Percentiles rank a stretch among this genome's conserved stretches.
Evolutionary conservation across 2,797 vertebrate species (phyloP).

Genomic region (Hemitrygon akajei): DNA sequence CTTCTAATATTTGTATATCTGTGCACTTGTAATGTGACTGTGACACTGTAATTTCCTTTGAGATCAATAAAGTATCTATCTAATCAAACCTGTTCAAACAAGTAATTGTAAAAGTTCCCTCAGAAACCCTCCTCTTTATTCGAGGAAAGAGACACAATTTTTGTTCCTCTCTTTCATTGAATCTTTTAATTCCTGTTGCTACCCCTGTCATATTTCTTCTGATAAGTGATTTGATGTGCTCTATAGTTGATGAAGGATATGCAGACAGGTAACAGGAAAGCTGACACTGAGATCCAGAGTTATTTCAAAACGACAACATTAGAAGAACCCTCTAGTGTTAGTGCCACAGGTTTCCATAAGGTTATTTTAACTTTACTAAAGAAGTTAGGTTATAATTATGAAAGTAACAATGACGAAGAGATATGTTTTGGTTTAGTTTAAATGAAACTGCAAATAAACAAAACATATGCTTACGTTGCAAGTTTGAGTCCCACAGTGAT

Average conservation of each 20-base stretch:
- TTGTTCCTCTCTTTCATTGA: neutral
- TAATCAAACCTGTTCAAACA: neutral
- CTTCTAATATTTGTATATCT: too few species aligned
- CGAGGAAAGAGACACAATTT: neutral
- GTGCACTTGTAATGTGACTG: too few species aligned
- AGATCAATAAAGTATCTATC: too few species aligned
- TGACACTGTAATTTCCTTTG: too few species aligned
- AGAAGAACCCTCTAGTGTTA: neutral
- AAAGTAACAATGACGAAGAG: neutral
- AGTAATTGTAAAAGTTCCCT: neutral
- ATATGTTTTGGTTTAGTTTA: neutral
- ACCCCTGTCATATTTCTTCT: neutral
- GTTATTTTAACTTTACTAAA: neutral
- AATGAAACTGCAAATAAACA: neutral
- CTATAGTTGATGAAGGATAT: neutral
- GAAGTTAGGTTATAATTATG: neutral
- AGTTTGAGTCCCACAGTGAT: constrained; percentile 64
- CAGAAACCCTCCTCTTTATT: neutral
- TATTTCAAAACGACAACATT: neutral
- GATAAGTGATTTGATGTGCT: neutral
- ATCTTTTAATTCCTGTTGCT: neutral
- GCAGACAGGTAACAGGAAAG: neutral
- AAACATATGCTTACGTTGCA: constrained; percentile 71
- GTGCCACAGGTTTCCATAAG: neutral
- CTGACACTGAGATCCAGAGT: neutral